These are phyloP conservation scores for Dexiosoma caninum DNA, from an alignment of 2,888 invertebrate genomes.

Conservation along the genomic window DNA sequence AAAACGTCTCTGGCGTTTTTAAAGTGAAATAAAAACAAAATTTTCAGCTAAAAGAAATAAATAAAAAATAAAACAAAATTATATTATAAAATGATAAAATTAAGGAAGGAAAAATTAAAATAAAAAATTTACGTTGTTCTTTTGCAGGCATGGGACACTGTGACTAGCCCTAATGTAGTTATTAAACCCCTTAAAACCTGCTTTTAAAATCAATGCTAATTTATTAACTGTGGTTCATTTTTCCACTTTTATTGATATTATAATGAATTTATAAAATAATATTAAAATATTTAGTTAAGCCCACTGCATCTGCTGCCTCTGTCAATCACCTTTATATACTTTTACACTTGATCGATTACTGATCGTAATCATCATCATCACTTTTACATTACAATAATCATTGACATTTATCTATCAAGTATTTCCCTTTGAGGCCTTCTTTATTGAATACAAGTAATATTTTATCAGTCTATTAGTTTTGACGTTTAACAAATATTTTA, in stretches of 20 bases:
- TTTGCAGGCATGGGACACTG: neutral
- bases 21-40: slow-evolving; percentile 31
- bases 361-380: slow-evolving; percentile 18
- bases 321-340: slow-evolving; percentile 32
- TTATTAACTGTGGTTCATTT: slow-evolving; percentile 19
- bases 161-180: neutral
- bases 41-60: slow-evolving; percentile 47
- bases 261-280: slow-evolving; percentile 17
- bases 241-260: slow-evolving; percentile 25
- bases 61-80: neutral
- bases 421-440: neutral
- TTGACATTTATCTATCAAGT: neutral
- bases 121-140: slow-evolving; percentile 13
- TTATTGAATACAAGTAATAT: neutral
- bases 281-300: neutral
- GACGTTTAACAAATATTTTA: slow-evolving; percentile 27
- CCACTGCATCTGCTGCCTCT: slow-evolving; percentile 26
- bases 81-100: neutral
- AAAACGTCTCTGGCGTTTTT: slow-evolving; percentile 54
- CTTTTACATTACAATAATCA: slow-evolving; percentile 4
- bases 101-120: too few relatives aligned
- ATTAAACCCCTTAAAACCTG: neutral
- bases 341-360: slow-evolving; percentile 28
- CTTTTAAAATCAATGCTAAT: slow-evolving; percentile 27
- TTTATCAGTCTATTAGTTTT: neutral